Conservation (phyloP, 35 echinoderm and acorn worm species). For the Apostichopus parvimensis region DNA sequence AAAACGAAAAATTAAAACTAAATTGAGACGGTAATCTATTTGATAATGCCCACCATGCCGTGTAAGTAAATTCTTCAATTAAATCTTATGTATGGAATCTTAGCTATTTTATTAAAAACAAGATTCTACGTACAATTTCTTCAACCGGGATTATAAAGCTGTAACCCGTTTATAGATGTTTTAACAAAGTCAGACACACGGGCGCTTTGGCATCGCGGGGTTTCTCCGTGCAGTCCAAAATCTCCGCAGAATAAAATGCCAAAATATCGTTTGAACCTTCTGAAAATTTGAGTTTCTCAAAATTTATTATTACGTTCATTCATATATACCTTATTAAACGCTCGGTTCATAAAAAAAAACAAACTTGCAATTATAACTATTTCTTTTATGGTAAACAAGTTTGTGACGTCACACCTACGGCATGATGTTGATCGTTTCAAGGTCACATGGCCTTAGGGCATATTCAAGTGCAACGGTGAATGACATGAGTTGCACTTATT, state of each 20-base stretch:
- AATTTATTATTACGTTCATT: too few species aligned
- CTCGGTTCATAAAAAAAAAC: too few species aligned
- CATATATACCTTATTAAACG: too few species aligned
- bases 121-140: too few species aligned
- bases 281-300: too few species aligned
- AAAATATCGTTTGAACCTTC: neutral
- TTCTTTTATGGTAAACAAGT: neutral
- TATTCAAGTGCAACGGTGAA: neutral
- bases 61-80: neutral
- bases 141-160: neutral
- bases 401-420: neutral
- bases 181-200: neutral
- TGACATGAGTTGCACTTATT: neutral
- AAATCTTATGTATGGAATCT: neutral
- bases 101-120: neutral
- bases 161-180: neutral
- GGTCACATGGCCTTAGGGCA: neutral
- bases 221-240: neutral
- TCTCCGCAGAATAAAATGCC: neutral
- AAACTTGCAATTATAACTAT: neutral
- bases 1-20: neutral
- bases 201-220: neutral
- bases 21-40: neutral
- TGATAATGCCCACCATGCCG: neutral
- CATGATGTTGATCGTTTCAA: neutral